Evolutionary conservation across 2,797 vertebrate genomes (phyloP).

Genomic region (Chrosomus eos): DNA sequence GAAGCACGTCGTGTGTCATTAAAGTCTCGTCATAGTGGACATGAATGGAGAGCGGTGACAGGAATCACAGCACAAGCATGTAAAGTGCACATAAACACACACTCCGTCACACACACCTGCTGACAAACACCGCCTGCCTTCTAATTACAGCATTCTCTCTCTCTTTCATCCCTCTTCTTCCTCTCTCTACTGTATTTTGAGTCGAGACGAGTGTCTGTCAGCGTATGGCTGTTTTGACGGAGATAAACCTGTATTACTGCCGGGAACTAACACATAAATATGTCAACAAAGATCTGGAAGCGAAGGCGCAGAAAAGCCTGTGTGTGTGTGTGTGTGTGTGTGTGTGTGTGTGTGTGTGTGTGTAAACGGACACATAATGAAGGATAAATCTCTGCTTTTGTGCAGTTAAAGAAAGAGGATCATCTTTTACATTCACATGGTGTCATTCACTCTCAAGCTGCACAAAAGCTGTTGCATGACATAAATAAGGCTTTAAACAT

Average conservation of each 20-base stretch:
- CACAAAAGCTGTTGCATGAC: background rate
- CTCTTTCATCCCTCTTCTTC: background rate
- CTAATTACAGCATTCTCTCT: slow-evolving; percentile 34
- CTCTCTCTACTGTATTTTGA: background rate
- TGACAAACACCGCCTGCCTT: slow-evolving; percentile 6
- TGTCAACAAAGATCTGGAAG: background rate
- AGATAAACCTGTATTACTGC: slow-evolving; percentile 5
- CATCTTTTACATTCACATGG: background rate
- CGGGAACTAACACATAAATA: background rate
- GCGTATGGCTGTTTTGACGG: background rate
- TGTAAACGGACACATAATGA: background rate
- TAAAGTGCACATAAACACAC: slow-evolving; percentile 2
- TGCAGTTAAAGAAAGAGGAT: background rate
- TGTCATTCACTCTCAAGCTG: background rate
- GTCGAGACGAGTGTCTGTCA: slow-evolving; percentile 6
- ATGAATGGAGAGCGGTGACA: slow-evolving; percentile 10
- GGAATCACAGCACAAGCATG: slow-evolving; percentile 22
- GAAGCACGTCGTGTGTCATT: slow-evolving; percentile 12
- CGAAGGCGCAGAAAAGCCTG: background rate
- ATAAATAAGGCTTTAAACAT: background rate
- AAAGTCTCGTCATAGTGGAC: background rate
- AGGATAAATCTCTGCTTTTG: background rate
- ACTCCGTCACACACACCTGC: slow-evolving; percentile 2
- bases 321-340: slow-evolving; percentile 13
- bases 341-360: slow-evolving; percentile 15